A percentile compares a stretch with the other conserved stretches of the same genome.
phyloP scores from a whole-genome alignment of 30 jellyfish, hydroid and myxozoan genomes.

The Aurelia coerulea region DNA sequence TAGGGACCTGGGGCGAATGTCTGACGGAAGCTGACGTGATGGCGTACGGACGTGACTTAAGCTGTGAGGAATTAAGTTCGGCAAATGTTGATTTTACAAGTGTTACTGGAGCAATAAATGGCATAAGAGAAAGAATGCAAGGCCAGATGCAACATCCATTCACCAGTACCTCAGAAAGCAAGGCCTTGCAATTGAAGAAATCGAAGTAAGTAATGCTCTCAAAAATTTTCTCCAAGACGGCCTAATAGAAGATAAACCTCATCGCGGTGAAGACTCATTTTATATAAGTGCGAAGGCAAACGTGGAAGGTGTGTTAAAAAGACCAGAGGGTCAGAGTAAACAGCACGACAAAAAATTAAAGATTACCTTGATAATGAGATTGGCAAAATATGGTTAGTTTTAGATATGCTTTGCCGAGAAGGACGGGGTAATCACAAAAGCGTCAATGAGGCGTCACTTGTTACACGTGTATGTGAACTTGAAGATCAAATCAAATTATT shows the following conservation, averaged over 20 bases:
- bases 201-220: slow-evolving; percentile 27
- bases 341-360: not conserved
- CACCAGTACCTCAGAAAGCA: slow-evolving; percentile 38
- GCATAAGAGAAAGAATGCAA: not conserved
- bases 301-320: slow-evolving; percentile 23
- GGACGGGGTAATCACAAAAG: slow-evolving; percentile 19
- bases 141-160: slow-evolving; percentile 47
- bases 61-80: slow-evolving; percentile 40
- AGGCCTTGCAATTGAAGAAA: slow-evolving; percentile 54
- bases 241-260: slow-evolving; percentile 36
- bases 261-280: slow-evolving; percentile 41
- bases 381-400: slow-evolving; percentile 12
- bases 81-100: slow-evolving; percentile 35
- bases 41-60: slow-evolving; percentile 42
- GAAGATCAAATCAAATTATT: slow-evolving; percentile 11
- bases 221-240: slow-evolving; percentile 34
- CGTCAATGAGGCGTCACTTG: slow-evolving; percentile 4
- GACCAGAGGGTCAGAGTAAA: slow-evolving; percentile 30
- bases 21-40: not conserved
- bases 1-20: no score
- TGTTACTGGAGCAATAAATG: slow-evolving; percentile 43
- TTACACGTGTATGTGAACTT: slow-evolving; percentile 2
- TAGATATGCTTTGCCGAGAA: slow-evolving; percentile 26
- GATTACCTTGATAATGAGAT: slow-evolving; percentile 9
- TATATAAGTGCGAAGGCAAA: slow-evolving; percentile 42